Percentiles rank a stretch among this genome's conserved stretches.
Conservation (phyloP, 2,888 invertebrate genomes). For the Horisme vitalbata region DNA sequence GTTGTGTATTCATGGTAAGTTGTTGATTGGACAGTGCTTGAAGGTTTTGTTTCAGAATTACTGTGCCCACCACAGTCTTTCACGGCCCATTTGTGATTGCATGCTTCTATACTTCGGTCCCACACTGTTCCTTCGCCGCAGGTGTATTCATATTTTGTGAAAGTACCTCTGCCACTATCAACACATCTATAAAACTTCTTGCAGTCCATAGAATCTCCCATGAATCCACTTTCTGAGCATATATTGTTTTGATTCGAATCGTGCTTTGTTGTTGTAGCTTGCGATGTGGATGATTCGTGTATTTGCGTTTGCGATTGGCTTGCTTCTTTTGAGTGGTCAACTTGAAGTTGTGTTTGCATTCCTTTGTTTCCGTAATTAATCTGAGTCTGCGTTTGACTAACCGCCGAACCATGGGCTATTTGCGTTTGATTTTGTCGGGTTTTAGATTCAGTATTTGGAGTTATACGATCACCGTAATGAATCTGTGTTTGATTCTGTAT, state of each 20-base stretch:
- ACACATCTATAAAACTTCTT: slow-evolving; percentile 88
- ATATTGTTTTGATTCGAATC: slow-evolving; percentile 13
- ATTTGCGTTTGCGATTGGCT: slow-evolving; percentile 54
- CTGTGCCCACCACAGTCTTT: slow-evolving; percentile 46
- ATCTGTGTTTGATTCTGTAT: slow-evolving; percentile 59
- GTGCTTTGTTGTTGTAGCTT: slow-evolving; percentile 10
- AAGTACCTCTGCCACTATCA: slow-evolving; percentile 68
- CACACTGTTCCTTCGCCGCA: slow-evolving; percentile 85
- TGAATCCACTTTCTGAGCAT: slow-evolving; percentile 80
- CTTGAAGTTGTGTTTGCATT: slow-evolving; percentile 56
- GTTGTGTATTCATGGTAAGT: slow-evolving; percentile 20
- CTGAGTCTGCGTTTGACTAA: slow-evolving; percentile 56
- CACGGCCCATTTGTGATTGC: slow-evolving; percentile 82
- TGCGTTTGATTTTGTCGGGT: slow-evolving; percentile 54
- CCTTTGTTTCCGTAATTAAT: slow-evolving; percentile 49
- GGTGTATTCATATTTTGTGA: slow-evolving; percentile 78
- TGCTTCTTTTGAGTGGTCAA: slow-evolving; percentile 51
- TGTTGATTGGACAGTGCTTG: slow-evolving; percentile 25
- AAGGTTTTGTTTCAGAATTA: slow-evolving; percentile 24
- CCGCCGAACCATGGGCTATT: slow-evolving; percentile 46
- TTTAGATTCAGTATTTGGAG: slow-evolving; percentile 27
- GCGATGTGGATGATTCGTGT: slow-evolving; percentile 40
- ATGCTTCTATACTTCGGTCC: slow-evolving; percentile 81
- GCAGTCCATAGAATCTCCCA: slow-evolving; percentile 81
- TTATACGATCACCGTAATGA: slow-evolving; percentile 42